Percentiles rank a stretch among this genome's conserved stretches.
Conservation (phyloP, 2,797 vertebrate genomes). For the Ataeniobius toweri region DNA sequence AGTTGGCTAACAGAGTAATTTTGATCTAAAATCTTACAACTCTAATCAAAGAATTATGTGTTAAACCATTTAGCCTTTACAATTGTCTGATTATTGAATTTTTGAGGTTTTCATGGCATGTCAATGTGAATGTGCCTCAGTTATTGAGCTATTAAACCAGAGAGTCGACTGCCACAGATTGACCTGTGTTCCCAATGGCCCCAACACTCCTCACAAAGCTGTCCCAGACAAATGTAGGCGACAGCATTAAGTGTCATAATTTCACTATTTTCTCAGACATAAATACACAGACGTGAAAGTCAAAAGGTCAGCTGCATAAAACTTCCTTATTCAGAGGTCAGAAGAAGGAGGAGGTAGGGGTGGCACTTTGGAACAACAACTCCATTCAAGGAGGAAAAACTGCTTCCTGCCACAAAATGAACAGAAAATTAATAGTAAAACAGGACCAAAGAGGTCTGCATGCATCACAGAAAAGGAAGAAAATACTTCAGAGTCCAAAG, state of each 20-base stretch:
- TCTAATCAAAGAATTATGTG: not conserved
- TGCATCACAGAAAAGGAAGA: constrained; percentile 51
- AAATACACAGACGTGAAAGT: constrained; percentile 73
- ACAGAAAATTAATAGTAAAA: constrained; percentile 70
- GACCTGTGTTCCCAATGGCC: constrained; percentile 61
- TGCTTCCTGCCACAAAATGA: constrained; percentile 67
- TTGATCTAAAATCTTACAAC: not conserved
- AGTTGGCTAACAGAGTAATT: not conserved
- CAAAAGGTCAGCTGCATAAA: constrained; percentile 80
- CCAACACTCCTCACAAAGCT: constrained; percentile 58
- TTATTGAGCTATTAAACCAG: constrained; percentile 48
- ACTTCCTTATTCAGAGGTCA: constrained; percentile 74
- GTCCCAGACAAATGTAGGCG: constrained; percentile 73
- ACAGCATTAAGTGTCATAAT: constrained; percentile 78
- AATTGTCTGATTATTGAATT: constrained; percentile 30
- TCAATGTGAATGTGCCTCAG: constrained; percentile 46
- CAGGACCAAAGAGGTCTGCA: constrained; percentile 47
- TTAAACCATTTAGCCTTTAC: constrained; percentile 16
- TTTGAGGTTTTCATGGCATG: constrained; percentile 40
- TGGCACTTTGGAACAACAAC: constrained; percentile 70
- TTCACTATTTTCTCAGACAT: constrained; percentile 77
- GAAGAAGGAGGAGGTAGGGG: constrained; percentile 9
- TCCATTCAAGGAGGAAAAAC: constrained; percentile 75
- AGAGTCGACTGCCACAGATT: constrained; percentile 46
- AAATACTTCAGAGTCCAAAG: constrained; percentile 30